Evolutionary conservation across 2,797 vertebrate genomes (phyloP).

Genomic region (Hyperoplus immaculatus): DNA sequence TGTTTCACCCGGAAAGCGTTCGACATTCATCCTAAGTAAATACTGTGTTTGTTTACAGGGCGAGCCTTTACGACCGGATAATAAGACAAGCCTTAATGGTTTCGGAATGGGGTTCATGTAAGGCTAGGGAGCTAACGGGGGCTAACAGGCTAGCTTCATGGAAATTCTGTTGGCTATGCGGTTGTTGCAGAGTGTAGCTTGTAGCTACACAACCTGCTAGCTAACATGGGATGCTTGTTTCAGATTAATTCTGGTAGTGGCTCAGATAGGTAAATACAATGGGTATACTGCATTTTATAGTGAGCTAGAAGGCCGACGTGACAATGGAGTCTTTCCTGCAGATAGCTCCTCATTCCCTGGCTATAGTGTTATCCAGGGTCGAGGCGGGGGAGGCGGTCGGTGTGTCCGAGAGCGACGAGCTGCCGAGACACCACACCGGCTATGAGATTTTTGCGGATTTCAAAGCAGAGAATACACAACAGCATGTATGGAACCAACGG

Average conservation of each 20-base stretch:
- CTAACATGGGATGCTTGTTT: slow-evolving; percentile 42
- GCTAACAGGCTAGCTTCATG: slow-evolving; percentile 63
- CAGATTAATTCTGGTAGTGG: background rate
- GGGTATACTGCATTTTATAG: slow-evolving; percentile 13
- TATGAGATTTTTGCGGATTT: slow-evolving; percentile 98
- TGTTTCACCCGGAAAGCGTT: background rate
- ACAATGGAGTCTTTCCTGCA: slow-evolving; percentile 92
- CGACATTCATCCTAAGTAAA: background rate
- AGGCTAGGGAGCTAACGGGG: slow-evolving; percentile 44
- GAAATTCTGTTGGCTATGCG: slow-evolving; percentile 34
- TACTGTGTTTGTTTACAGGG: background rate
- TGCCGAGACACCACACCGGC: slow-evolving; percentile 92
- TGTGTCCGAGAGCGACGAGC: slow-evolving; percentile 83
- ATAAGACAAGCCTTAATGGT: slow-evolving; percentile 14
- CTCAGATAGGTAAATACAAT: slow-evolving; percentile 29
- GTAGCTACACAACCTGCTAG: slow-evolving; percentile 33
- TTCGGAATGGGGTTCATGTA: slow-evolving; percentile 39
- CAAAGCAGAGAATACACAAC: slow-evolving; percentile 93
- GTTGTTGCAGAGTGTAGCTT: slow-evolving; percentile 33
- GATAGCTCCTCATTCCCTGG: slow-evolving; percentile 96
- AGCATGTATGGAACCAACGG: slow-evolving; percentile 94
- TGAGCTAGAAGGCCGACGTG: slow-evolving; percentile 51
- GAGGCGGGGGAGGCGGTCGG: slow-evolving; percentile 66
- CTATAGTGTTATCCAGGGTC: slow-evolving; percentile 91
- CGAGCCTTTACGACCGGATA: background rate